phyloP scores from a whole-genome alignment of 2,888 invertebrate genomes.

The Sphaeridia pumilis region DNA sequence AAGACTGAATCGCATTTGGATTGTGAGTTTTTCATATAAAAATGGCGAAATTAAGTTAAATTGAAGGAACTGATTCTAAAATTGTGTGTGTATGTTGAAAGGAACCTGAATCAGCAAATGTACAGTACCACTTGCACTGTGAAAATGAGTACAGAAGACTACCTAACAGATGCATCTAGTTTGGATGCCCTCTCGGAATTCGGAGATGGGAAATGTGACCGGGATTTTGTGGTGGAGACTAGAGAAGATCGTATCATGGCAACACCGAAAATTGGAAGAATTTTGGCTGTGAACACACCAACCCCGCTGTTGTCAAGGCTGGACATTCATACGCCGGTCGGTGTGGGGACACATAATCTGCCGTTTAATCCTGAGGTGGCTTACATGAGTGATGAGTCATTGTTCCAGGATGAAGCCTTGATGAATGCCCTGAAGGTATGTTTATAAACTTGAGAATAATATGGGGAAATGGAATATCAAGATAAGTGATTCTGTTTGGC shows the following conservation, averaged over 20 bases:
- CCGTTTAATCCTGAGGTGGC: constrained; percentile 18
- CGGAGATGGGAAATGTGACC: no score
- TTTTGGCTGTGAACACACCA: not conserved
- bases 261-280: not conserved
- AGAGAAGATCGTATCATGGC: not conserved
- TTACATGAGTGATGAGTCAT: constrained; percentile 18
- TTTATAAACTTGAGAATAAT: no score
- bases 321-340: constrained; percentile 18
- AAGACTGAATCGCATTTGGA: no score
- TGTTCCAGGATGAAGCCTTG: constrained; percentile 17
- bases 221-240: no score
- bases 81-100: no score
- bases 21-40: no score
- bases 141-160: constrained; percentile 15
- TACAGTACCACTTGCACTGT: no score
- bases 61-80: no score
- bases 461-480: no score
- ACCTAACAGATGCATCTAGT: constrained; percentile 21
- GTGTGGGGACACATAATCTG: constrained; percentile 6
- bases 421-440: constrained; percentile 24
- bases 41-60: no score
- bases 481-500: no score
- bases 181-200: constrained; percentile 17
- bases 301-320: constrained; percentile 17
- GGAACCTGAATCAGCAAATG: no score